Evolutionary conservation across 2,113 vertebrate genomes (phyloP), one percentile per base, ranked within the genome.

Genomic region (Prionailurus bengalensis): DNA sequence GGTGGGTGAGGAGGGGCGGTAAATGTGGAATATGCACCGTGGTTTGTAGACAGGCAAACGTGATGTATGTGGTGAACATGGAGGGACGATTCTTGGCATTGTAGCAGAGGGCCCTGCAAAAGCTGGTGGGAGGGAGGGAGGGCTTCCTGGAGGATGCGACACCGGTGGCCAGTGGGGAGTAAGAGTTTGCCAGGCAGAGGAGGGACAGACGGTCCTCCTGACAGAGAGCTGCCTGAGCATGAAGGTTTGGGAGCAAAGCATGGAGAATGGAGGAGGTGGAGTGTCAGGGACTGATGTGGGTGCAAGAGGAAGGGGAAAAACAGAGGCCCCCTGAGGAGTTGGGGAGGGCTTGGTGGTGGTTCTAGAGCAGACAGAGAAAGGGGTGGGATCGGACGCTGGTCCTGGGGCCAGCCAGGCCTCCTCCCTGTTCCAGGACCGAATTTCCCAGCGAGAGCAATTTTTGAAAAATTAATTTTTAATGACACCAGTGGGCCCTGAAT

Each of bases 401-500:
- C 23, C 16, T 17, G 15, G 36, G 29, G 29, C 82, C 13, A 2
- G 15, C 51, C 81, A 16, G 51, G 6, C 23, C 39, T 76, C 48
- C 48, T 63, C 2, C 19, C 66, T 0, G 4, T 45, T 86, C 42
- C 11, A 25, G 68, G 73, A 36, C 16, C 82, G 2, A 23, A 42
- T 86, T 92, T 92, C 74, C 80, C 68, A 90, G 61, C 7, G 12
- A 94, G 39, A 89, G 87, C 16, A 39, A 81, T 66, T 97, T 95
- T 89, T 89, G 61, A 96, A 94, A 97, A 96, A 90, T 96, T 92
- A 96, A 97, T 86, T 89, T 97, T 98, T 97, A 95, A 97, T 86
- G 68, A 83, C 61, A 78, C 42, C 29, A 45, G 70, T 82, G 79
- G 95, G 94, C 74, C 83, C 68, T 74, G 51, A 82, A 94, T 92